Evolutionary conservation across 2,888 invertebrate species (phyloP), one percentile per base, ranked within the genome.

Genomic region (Mythimna vitellina): DNA sequence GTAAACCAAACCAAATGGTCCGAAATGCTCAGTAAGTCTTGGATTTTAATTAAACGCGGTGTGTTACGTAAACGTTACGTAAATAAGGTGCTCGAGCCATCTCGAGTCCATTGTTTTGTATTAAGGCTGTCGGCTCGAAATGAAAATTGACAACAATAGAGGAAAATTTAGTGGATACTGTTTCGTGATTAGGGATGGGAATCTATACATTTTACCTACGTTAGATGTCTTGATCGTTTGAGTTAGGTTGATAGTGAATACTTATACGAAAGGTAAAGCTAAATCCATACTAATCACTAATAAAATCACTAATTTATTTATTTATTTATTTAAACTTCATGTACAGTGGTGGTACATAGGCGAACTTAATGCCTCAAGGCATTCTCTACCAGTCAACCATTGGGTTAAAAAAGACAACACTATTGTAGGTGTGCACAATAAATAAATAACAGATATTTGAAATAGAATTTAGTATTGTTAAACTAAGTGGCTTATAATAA

Each of bases 31-130:
- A 74, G 72, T 70, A 60, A 71, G 58, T 64, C 74, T 69, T 65
- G 71, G 66, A 61, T 86, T 85, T 81, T 83, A 86, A 84, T 84
- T 84, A 83, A 83, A 84, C 73, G 74, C 42, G 72, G 78, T 81
- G 78, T 84, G 72, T 81, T 78, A 81, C 76, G 76, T 81, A 83
- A 86, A 83, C 78, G 72, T 81, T 78, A 81, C 76, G 76, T 78
- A 83, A 86, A 83, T 83, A 81, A 78, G 63, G 70, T 65, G 58
- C 69, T 70, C 35, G 51, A 54, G 54, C 54, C 32, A 56, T 25
- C 53, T n/a, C 49, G 65, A 56, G 42, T 64, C 73, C 72, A 74
- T 83, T 86, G 84, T 83, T 70, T 74, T 58, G 58, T 74, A 72
- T 74, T 81, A 85, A 73, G 64, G 76, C 65, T 73, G 49, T 60